phyloP scores from a whole-genome alignment of 2,797 vertebrate species.

The Agapornis canus region DNA sequence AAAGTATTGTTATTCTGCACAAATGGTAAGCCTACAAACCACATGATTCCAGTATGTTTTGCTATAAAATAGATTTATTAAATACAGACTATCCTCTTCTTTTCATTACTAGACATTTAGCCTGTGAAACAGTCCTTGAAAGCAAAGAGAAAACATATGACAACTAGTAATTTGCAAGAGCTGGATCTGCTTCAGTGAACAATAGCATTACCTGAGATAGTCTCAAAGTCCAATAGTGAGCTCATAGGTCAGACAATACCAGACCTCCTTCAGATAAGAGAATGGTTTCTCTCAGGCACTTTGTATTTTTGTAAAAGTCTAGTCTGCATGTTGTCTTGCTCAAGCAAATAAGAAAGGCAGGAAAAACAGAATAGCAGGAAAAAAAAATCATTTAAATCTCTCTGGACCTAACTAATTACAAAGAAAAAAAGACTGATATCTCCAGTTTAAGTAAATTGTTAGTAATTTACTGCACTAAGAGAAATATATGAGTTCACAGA shows the following conservation, averaged over 20 bases:
- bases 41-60: constrained; percentile 40
- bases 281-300: constrained; percentile 14
- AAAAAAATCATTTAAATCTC: constrained; percentile 20
- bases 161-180: constrained; percentile 68
- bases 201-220: constrained; percentile 60
- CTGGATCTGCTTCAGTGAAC: constrained; percentile 64
- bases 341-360: background rate
- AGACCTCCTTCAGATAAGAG: constrained; percentile 20
- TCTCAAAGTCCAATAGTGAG: constrained; percentile 36
- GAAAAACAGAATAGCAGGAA: background rate
- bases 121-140: constrained; percentile 63
- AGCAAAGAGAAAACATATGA: constrained; percentile 58
- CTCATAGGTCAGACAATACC: constrained; percentile 44
- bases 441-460: constrained; percentile 57
- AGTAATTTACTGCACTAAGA: constrained; percentile 43
- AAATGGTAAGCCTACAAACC: constrained; percentile 19
- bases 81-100: constrained; percentile 56
- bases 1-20: constrained; percentile 6
- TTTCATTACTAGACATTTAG: constrained; percentile 69
- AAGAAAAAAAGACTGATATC: constrained; percentile 19
- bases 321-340: background rate
- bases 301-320: constrained; percentile 21
- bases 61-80: constrained; percentile 69
- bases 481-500: constrained; percentile 60
- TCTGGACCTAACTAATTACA: constrained; percentile 22